phyloP scores from a whole-genome alignment of 2,888 invertebrate species.

The Drosophila maculinotata region DNA sequence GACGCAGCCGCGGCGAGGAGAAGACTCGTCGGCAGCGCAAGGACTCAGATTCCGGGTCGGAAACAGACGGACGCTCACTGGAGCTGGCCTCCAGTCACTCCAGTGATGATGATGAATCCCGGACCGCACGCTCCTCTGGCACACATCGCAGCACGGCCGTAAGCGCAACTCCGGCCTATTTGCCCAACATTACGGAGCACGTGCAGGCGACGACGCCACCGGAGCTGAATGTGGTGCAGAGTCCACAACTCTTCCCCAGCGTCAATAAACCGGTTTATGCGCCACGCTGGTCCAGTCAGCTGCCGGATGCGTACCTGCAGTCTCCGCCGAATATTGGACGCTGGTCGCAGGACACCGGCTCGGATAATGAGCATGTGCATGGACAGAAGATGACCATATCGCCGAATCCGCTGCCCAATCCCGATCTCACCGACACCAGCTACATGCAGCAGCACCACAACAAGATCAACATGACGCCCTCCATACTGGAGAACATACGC shows the following conservation, averaged over 20 bases:
- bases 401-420: slow-evolving; percentile 91
- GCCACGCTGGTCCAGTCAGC: slow-evolving; percentile 89
- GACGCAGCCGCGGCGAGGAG: slow-evolving; percentile 75
- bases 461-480: slow-evolving; percentile 86
- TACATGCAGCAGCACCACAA: slow-evolving; percentile 86
- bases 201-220: slow-evolving; percentile 88
- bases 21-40: slow-evolving; percentile 85
- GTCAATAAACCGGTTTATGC: slow-evolving; percentile 88
- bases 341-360: slow-evolving; percentile 92
- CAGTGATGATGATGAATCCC: slow-evolving; percentile 93
- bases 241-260: slow-evolving; percentile 89
- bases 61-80: slow-evolving; percentile 91
- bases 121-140: slow-evolving; percentile 83
- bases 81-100: slow-evolving; percentile 98
- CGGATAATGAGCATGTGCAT: slow-evolving; percentile 89
- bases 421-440: slow-evolving; percentile 90
- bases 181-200: slow-evolving; percentile 88
- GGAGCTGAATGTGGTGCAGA: slow-evolving; percentile 88
- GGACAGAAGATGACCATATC: slow-evolving; percentile 87
- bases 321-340: slow-evolving; percentile 87
- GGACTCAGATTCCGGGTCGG: slow-evolving; percentile 93
- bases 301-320: slow-evolving; percentile 88
- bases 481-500: slow-evolving; percentile 87
- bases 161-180: slow-evolving; percentile 86
- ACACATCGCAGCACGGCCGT: slow-evolving; percentile 85